These are phyloP conservation scores for Herpetotheres cachinnans DNA, from an alignment of 2,113 vertebrate species.

Conservation along the genomic window DNA sequence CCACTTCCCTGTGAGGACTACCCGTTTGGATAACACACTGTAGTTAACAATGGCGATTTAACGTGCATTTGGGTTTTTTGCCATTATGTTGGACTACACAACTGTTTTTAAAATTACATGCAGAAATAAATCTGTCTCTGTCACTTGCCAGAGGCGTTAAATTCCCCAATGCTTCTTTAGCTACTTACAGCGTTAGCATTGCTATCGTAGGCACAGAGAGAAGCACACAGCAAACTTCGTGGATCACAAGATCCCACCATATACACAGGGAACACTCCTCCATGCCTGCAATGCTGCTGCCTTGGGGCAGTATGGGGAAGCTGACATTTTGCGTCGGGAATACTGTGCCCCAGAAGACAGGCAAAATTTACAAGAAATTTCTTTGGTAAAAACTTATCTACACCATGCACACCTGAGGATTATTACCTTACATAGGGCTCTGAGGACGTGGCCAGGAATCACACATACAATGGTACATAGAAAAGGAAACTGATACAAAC, in stretches of 20 bases:
- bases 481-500: background rate
- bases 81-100: background rate
- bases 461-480: rapidly evolving
- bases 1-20: background rate
- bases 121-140: background rate
- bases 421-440: background rate
- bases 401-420: background rate
- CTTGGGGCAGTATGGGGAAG: background rate
- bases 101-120: rapidly evolving
- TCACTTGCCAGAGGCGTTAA: background rate
- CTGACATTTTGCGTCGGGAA: background rate
- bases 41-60: rapidly evolving
- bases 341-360: background rate
- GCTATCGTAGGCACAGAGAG: background rate
- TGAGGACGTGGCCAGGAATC: background rate
- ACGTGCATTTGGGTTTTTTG: rapidly evolving
- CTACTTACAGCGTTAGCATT: background rate
- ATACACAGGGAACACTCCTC: background rate
- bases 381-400: rapidly evolving
- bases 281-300: background rate
- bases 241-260: background rate
- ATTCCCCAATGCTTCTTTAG: background rate
- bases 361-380: background rate
- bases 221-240: rapidly evolving
- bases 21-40: background rate